A percentile compares a stretch with the other conserved stretches of the same genome.
Conservation (phyloP, 2,797 vertebrate genomes). For the Eulemur albifrons region DNA sequence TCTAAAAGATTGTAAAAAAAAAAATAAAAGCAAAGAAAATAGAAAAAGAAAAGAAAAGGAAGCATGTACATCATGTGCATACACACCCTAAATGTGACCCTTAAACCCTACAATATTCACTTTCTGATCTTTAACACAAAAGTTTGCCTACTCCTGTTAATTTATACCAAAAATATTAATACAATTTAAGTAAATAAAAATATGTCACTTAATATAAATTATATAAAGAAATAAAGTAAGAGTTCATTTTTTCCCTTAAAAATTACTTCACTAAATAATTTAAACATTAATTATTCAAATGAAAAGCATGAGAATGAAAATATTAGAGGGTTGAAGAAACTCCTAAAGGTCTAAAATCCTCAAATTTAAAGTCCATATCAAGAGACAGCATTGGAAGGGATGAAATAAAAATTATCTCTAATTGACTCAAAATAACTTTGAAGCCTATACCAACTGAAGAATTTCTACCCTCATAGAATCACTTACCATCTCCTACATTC, state of each 20-base stretch:
- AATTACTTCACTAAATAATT: not conserved
- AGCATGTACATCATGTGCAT: not conserved
- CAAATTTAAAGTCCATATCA: not conserved
- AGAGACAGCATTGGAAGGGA: not conserved
- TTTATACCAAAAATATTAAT: not conserved
- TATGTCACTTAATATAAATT: not conserved
- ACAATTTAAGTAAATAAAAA: conserved; percentile 9
- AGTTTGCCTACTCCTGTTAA: not conserved
- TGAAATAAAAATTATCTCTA: not conserved
- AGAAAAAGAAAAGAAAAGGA: not conserved
- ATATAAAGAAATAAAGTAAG: not conserved
- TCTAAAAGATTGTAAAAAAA: not conserved
- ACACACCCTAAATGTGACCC: not conserved
- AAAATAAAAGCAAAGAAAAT: not conserved
- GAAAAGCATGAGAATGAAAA: not conserved
- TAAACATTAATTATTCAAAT: not conserved
- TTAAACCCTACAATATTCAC: not conserved
- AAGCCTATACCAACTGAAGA: not conserved
- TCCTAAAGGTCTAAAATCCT: not conserved
- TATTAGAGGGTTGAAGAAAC: not conserved
- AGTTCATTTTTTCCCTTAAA: not conserved
- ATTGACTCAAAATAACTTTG: not conserved
- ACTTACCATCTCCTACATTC: not conserved
- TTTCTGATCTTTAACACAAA: not conserved
- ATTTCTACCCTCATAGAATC: not conserved